phyloP scores from a whole-genome alignment of 2,113 vertebrate genomes.

The Chinchilla lanigera region DNA sequence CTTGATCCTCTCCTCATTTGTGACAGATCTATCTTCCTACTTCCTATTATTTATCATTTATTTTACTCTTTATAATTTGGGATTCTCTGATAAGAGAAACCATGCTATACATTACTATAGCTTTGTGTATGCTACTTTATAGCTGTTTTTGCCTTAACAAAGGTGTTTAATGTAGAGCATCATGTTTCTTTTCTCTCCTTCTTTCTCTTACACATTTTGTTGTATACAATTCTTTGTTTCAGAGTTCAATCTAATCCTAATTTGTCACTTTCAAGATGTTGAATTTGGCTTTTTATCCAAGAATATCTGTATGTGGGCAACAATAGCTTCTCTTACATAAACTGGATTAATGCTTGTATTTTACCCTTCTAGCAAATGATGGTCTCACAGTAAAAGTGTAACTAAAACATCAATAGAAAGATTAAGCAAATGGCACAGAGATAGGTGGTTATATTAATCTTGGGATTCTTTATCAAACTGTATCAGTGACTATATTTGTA shows the following conservation, averaged over 20 bases:
- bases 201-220: background rate
- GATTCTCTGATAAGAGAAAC: background rate
- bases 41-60: background rate
- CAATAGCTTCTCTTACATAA: conserved; percentile 37
- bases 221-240: background rate
- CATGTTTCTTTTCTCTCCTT: background rate
- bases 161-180: background rate
- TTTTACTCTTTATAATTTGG: background rate
- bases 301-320: background rate
- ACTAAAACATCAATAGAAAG: background rate
- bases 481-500: background rate
- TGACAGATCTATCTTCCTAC: background rate
- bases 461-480: background rate
- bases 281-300: background rate
- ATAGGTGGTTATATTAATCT: background rate
- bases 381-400: conserved; percentile 26
- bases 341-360: background rate
- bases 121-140: background rate
- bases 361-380: background rate
- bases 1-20: background rate
- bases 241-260: background rate
- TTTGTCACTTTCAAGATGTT: background rate
- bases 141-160: background rate
- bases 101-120: background rate
- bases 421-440: background rate